phyloP scores from a whole-genome alignment of 2,113 vertebrate species.

The Charadrius vociferus region DNA sequence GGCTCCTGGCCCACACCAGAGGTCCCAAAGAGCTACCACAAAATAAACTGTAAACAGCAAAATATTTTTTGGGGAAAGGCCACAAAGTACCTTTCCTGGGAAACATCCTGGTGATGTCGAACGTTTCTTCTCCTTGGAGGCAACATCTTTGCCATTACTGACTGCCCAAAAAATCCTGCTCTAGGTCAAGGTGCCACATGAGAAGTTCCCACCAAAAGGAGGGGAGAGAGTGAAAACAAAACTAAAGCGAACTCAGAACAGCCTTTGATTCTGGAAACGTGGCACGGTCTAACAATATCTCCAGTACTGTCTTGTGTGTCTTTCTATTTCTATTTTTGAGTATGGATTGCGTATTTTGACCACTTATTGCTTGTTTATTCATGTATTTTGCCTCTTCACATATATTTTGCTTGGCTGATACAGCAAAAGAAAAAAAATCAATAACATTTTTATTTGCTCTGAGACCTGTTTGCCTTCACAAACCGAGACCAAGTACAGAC shows the following conservation, averaged over 20 bases:
- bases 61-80: neutral
- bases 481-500: neutral
- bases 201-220: neutral
- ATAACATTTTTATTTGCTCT: neutral
- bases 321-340: neutral
- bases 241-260: neutral
- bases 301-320: neutral
- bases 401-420: neutral
- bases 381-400: neutral
- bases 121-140: neutral
- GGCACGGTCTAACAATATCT: neutral
- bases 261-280: neutral
- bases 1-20: neutral
- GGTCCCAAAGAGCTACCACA: neutral
- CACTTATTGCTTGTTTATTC: neutral
- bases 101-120: neutral
- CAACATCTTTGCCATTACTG: neutral
- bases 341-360: neutral
- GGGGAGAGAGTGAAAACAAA: neutral
- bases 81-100: neutral
- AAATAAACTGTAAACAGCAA: neutral
- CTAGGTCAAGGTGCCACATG: neutral
- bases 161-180: neutral
- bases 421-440: neutral
- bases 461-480: neutral